Base-by-base conservation (phyloP, 2,888 invertebrate species). In the Unio pictorum region DNA sequence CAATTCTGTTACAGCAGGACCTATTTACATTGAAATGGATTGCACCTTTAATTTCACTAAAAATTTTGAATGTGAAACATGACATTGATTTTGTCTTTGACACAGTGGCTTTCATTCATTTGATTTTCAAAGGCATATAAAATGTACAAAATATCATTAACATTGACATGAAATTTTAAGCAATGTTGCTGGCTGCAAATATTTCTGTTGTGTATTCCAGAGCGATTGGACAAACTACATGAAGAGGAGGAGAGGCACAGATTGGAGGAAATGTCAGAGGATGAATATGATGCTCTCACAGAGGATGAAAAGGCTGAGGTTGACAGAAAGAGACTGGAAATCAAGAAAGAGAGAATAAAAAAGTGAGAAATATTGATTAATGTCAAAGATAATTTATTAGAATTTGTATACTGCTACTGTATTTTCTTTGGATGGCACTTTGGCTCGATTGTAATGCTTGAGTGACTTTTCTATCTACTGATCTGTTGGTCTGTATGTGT, bases 251-350 rank as follows among this genome's bases (percentile, higher is more conserved):
- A 90, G 66, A 73, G 84, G 34, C 76, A 76, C 55, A 72, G 85
- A 61, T 77, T 90, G 30, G 89, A 90, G 73, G 90, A 90, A 63
- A 90, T 90, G 90, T 87, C 87, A 15, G 90, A 90, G 73, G 90
- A 90, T 69, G 90, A 90, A 69, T 90, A 90, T 78, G 90, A 90
- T 76, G 87, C 87, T 34, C 80, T 90, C 57, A 75, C 84, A 15
- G 89, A 89, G n/a, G 80, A 84, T 60, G 84, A 86, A 63, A 89
- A 88, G 69, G 85, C 86, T 20, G 80, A 74, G 34, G 86, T 90
- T 8, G 90, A 90, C 74, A 75, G 79, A 64, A 89, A 89, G 76
- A 76, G 89, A 54, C 82, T 89, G 8, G 84, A 86, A 61, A 86
- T 89, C 45, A 90, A 90, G 76, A 88, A 87, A 67, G 87, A 88